Evolutionary conservation across 2,113 vertebrate genomes (phyloP), one percentile per base, ranked within the genome.

Genomic region (Empidonax traillii): DNA sequence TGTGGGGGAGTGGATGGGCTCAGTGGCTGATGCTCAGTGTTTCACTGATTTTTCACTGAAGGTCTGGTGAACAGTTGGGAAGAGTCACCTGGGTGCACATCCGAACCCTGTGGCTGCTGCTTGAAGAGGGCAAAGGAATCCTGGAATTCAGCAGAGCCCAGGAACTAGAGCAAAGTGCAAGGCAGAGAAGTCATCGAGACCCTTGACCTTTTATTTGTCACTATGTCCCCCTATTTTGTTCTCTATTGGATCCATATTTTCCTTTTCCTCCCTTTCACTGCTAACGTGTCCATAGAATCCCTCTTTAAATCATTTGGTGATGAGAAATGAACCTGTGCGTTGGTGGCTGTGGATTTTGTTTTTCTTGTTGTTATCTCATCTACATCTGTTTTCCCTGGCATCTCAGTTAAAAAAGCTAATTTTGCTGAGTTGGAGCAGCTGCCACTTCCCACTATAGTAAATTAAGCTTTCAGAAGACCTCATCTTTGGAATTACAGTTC

Each of bases 401-500:
- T 72, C 66, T 59, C 59, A 79, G 84, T 89, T 93, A 11, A 92
- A 93, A 96, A 87, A 92, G 72, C 84, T 87, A 85, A 94, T 95
- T 92, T 91, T 91, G 62, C 59, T 76, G 81, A 94, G 85, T 61
- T 91, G 91, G 66, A 95, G 71, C 96, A 97, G 95, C 94, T 97
- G 94, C 87, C 74, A 51, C 93, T 95, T 95, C 53, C 84, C 49
- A 93, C 84, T 62, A 75, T 81, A 95, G 93, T 96, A 95, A 97
- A 96, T 95, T 94, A 95, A 85, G 91, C 87, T 95, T 97, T 95
- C 91, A 61, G 61, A 95, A 92, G 87, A 79, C 93, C 91, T 96
- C 89, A 93, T 97, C 84, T 96, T 95, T 91, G 81, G 84, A 96
- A 97, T 95, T 95, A 94, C 77, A 85, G 84, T 95, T 96, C 81